Evolutionary conservation across 2,113 vertebrate genomes (phyloP).

Genomic region (Erythrolamprus reginae): DNA sequence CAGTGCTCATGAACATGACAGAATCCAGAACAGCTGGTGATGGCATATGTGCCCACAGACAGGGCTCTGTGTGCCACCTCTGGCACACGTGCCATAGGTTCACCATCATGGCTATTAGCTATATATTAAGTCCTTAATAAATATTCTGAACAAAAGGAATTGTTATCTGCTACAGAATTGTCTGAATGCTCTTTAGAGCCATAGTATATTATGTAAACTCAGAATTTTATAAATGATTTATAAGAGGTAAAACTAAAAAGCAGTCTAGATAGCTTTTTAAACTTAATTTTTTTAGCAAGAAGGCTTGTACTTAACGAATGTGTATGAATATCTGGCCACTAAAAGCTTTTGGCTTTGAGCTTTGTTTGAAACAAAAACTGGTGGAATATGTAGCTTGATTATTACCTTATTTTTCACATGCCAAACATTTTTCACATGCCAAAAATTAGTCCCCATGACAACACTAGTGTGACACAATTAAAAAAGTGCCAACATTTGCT

Average conservation of each 20-base stretch:
- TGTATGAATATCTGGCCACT: not conserved
- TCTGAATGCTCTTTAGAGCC: not conserved
- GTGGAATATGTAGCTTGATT: not conserved
- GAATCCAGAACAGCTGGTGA: too few species aligned
- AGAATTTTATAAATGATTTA: conserved; percentile 7
- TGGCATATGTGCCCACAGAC: too few species aligned
- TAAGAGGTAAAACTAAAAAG: not conserved
- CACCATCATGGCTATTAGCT: not conserved
- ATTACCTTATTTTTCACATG: not conserved
- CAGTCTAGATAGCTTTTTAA: not conserved
- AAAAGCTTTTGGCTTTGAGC: not conserved
- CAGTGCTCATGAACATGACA: too few species aligned
- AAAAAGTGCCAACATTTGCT: not conserved
- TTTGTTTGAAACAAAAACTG: not conserved
- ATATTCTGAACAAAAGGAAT: not conserved
- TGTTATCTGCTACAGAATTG: not conserved
- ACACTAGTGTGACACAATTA: not conserved
- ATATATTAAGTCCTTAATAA: not conserved
- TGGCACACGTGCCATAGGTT: too few species aligned
- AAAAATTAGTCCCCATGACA: conserved; percentile 16
- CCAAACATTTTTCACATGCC: not conserved
- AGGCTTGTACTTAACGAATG: conserved; percentile 6
- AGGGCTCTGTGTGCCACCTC: too few species aligned
- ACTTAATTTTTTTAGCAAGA: conserved; percentile 3
- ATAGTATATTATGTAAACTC: not conserved